A percentile compares a stretch with the other conserved stretches of the same genome.
phyloP scores from a whole-genome alignment of 2,888 invertebrate genomes.

The Harmothoe impar region DNA sequence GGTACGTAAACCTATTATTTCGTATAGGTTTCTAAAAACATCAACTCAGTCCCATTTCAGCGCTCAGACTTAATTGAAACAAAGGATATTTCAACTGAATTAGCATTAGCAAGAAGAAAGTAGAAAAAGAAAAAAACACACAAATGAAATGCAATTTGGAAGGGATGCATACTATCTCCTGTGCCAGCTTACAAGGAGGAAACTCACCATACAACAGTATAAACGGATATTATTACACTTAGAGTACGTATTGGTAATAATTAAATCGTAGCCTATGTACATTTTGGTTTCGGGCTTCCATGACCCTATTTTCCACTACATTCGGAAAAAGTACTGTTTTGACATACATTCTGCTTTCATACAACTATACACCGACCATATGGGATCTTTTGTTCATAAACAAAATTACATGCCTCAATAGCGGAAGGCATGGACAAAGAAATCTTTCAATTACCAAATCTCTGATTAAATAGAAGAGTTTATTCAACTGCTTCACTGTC shows the following conservation, averaged over 20 bases:
- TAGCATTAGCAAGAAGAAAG: too few relatives aligned
- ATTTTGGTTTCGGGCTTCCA: background rate
- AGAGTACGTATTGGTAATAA: background rate
- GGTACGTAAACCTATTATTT: background rate
- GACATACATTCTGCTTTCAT: too few relatives aligned
- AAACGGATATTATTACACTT: slow-evolving; percentile 1
- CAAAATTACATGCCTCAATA: background rate
- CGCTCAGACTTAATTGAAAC: too few relatives aligned
- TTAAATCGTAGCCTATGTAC: slow-evolving; percentile 38
- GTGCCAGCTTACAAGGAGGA: background rate
- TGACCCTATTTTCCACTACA: background rate
- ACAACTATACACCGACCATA: too few relatives aligned
- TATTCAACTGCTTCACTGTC: too few relatives aligned
- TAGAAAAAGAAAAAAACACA: background rate
- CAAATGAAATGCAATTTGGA: background rate
- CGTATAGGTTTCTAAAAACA: too few relatives aligned
- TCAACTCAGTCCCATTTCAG: too few relatives aligned
- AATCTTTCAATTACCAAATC: background rate
- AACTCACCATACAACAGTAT: slow-evolving; percentile 14
- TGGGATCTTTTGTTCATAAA: background rate
- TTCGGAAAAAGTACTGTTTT: too few relatives aligned
- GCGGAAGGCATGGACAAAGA: background rate
- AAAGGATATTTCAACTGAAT: too few relatives aligned
- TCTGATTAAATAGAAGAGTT: background rate
- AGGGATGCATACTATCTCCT: too few relatives aligned